Conservation (phyloP, 2,888 invertebrate species). For the Stenichneumon culpator region DNA sequence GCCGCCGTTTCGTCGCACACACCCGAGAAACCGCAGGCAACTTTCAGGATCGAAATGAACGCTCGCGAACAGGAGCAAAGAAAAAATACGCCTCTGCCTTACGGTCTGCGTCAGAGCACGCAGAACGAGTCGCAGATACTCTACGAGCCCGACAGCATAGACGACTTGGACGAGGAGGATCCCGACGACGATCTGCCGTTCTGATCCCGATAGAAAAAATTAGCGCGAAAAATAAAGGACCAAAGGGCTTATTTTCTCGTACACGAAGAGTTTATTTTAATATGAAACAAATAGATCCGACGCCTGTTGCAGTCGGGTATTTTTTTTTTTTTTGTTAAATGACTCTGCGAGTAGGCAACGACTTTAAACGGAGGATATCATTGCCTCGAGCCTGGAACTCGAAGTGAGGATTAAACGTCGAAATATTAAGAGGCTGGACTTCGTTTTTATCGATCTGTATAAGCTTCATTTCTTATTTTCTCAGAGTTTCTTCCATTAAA, state of each 20-base stretch:
- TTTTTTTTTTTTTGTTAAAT: constrained; percentile 22
- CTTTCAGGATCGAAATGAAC: constrained; percentile 82
- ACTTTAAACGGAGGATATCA: background rate
- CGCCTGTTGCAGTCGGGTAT: background rate
- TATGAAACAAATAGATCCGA: background rate
- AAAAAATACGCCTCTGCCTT: constrained; percentile 79
- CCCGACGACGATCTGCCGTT: constrained; percentile 94
- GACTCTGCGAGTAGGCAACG: background rate
- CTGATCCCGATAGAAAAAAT: constrained; percentile 78
- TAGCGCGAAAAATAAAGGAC: constrained; percentile 12
- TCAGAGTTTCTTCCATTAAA: background rate
- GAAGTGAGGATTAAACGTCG: background rate
- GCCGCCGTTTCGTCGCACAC: constrained; percentile 21
- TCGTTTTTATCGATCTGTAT: background rate
- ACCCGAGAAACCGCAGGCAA: constrained; percentile 73
- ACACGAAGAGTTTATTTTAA: background rate
- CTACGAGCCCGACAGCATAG: constrained; percentile 92
- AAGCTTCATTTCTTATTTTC: background rate
- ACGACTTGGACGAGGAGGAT: constrained; percentile 95
- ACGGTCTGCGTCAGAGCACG: constrained; percentile 70
- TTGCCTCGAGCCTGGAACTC: background rate
- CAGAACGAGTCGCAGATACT: constrained; percentile 86
- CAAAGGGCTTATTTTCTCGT: constrained; percentile 70
- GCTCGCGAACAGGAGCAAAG: constrained; percentile 81
- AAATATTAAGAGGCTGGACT: background rate